Evolutionary conservation across 2,797 vertebrate genomes (phyloP).

Genomic region (Psittacula derbiana): DNA sequence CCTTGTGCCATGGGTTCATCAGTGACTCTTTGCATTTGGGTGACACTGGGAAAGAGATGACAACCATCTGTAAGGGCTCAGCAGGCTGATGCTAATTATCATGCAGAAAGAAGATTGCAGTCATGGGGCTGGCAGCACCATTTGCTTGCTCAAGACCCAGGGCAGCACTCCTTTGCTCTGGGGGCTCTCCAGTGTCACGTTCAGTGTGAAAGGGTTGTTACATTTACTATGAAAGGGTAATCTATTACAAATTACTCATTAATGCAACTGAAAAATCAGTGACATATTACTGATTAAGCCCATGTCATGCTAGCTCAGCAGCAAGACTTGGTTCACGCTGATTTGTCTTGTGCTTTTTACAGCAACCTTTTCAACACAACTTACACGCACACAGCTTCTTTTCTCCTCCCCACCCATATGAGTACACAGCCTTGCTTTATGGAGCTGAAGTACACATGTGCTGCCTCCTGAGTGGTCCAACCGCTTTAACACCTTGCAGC

Average conservation of each 20-base stretch:
- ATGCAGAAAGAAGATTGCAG: not conserved
- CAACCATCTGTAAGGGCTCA: not conserved
- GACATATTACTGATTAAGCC: not conserved
- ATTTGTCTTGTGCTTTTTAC: not conserved
- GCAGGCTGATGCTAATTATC: not conserved
- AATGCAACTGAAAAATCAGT: slow-evolving; percentile 27
- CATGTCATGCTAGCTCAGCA: rapidly evolving
- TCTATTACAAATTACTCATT: slow-evolving; percentile 45
- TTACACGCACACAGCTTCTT: not conserved
- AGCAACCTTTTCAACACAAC: not conserved
- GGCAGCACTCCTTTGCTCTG: not conserved
- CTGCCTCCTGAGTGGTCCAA: not conserved
- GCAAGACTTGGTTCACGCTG: not conserved
- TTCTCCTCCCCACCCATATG: not conserved
- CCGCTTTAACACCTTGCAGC: not conserved
- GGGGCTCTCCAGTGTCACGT: not conserved
- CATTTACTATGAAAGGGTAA: slow-evolving; percentile 9
- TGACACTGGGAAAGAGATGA: not conserved
- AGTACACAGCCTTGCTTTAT: not conserved
- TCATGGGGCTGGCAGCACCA: not conserved
- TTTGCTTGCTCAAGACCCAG: not conserved
- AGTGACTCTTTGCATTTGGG: not conserved
- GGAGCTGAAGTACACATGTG: not conserved
- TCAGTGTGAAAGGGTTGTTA: not conserved
- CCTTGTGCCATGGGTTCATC: not conserved